Conservation (phyloP, 2,888 invertebrate genomes). For the Cheilosia vernalis region DNA sequence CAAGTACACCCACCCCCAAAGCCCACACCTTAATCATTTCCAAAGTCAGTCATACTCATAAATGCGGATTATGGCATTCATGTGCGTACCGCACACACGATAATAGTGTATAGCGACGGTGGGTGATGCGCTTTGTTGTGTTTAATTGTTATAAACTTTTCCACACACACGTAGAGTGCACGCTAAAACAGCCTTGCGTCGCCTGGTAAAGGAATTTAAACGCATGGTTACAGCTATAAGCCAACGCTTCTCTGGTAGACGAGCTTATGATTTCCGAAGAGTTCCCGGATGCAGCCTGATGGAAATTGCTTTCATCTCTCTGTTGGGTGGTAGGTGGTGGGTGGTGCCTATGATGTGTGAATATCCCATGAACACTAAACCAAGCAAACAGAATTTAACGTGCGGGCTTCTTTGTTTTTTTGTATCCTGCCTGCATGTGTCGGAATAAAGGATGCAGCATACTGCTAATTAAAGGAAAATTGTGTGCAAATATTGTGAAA, state of each 20-base stretch:
- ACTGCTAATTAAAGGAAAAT: conserved; percentile 56
- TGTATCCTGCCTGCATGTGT: conserved; percentile 22
- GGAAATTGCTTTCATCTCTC: conserved; percentile 38
- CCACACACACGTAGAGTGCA: conserved; percentile 42
- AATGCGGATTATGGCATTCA: conserved; percentile 57
- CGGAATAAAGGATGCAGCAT: conserved; percentile 17
- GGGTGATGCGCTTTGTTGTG: conserved; percentile 54
- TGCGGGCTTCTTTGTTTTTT: conserved; percentile 5
- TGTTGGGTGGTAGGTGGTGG: background rate
- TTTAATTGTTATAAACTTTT: conserved; percentile 72
- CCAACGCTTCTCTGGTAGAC: background rate
- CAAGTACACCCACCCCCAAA: background rate
- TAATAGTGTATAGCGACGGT: conserved; percentile 25
- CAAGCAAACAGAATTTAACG: conserved; percentile 36
- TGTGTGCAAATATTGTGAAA: conserved; percentile 36
- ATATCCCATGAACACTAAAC: conserved; percentile 38
- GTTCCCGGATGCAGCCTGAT: conserved; percentile 26
- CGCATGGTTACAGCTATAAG: conserved; percentile 28
- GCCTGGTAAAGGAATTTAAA: conserved; percentile 21
- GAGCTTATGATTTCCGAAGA: conserved; percentile 8
- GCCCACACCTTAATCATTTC: conserved; percentile 6
- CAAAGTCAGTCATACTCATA: conserved; percentile 38
- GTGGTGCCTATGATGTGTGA: conserved; percentile 48
- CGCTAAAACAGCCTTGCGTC: background rate
- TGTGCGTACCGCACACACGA: background rate